phyloP scores from a whole-genome alignment of 92 coral and sea anemone species.

The Porites divaricata region DNA sequence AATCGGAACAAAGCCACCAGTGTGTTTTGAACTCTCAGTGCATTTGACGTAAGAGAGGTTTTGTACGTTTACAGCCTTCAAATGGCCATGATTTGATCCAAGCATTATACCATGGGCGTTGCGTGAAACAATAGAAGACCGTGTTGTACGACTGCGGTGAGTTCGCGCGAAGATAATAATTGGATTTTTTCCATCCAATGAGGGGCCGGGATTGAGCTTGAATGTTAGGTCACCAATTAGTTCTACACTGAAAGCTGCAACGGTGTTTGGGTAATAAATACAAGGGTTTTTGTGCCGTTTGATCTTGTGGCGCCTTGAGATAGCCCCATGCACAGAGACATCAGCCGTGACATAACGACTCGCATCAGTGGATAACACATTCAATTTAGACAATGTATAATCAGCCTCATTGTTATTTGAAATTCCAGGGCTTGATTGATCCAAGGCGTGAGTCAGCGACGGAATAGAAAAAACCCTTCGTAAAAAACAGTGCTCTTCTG shows the following conservation, averaged over 20 bases:
- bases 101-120: not conserved
- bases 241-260: slow-evolving; percentile 14
- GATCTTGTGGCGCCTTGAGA: slow-evolving; percentile 7
- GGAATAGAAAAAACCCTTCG: too few relatives aligned
- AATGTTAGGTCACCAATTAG: slow-evolving; percentile 38
- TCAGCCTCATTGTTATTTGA: not conserved
- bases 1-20: too few relatives aligned
- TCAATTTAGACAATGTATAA: too few relatives aligned
- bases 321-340: not conserved
- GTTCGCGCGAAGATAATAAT: slow-evolving; percentile 6
- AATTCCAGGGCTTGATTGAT: not conserved
- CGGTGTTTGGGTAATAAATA: slow-evolving; percentile 20
- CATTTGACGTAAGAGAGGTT: not conserved
- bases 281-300: slow-evolving; percentile 31
- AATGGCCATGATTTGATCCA: not conserved
- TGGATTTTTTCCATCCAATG: not conserved
- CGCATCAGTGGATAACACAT: too few relatives aligned
- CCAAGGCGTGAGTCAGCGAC: too few relatives aligned
- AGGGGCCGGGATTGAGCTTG: slow-evolving; percentile 35
- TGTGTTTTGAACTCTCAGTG: not conserved
- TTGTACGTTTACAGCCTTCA: not conserved
- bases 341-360: not conserved
- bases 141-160: slow-evolving; percentile 4
- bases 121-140: not conserved
- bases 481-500: too few relatives aligned